Conservation (phyloP, 2,113 vertebrate genomes). For the Hassar affinis region DNA sequence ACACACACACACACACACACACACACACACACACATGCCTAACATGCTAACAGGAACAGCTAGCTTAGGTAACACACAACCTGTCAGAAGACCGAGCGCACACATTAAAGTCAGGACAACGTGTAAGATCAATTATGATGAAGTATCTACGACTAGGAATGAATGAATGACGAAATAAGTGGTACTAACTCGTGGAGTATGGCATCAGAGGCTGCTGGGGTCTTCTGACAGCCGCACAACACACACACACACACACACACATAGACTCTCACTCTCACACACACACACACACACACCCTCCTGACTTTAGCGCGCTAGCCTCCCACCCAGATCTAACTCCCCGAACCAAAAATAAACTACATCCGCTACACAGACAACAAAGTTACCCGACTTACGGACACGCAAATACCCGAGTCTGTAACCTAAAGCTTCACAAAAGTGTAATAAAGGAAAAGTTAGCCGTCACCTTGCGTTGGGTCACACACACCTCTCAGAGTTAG, state of each 20-base stretch:
- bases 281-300: too few species aligned
- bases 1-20: background rate
- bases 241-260: too few species aligned
- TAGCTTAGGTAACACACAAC: background rate
- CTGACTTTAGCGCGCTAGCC: conserved; percentile 19
- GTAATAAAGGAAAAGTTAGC: background rate
- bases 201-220: background rate
- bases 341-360: background rate
- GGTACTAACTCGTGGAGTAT: background rate
- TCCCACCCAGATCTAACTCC: background rate
- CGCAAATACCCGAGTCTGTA: background rate
- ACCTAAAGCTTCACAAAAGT: background rate
- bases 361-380: background rate
- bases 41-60: conserved; percentile 12
- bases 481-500: background rate
- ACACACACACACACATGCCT: background rate
- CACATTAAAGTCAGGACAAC: background rate
- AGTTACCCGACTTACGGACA: background rate
- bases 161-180: too few species aligned
- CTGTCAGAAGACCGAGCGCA: background rate
- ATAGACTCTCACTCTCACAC: too few species aligned
- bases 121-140: too few species aligned
- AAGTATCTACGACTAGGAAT: too few species aligned
- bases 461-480: background rate
- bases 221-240: conserved; percentile 19